phyloP scores from a whole-genome alignment of 2,888 invertebrate genomes.

The Cartodere bifasciata region DNA sequence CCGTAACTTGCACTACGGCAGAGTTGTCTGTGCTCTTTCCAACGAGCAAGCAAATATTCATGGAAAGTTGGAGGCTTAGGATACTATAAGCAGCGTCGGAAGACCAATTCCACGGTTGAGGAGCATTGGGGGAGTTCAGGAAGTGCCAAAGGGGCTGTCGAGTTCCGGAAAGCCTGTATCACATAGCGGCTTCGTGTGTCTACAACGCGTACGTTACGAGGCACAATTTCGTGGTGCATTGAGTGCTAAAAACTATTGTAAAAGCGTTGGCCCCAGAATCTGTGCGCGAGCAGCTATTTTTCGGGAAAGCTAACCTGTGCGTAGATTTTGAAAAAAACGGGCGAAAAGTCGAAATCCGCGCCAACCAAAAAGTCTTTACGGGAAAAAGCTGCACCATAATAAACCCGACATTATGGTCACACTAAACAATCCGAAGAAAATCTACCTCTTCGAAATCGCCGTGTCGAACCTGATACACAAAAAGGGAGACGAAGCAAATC shows the following conservation, averaged over 20 bases:
- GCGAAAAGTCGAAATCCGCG: conserved; percentile 3
- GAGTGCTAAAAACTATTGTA: conserved; percentile 12
- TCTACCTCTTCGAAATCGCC: conserved; percentile 4
- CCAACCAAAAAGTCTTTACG: conserved; percentile 5
- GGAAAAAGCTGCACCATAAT: conserved; percentile 8
- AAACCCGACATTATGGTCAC: conserved; percentile 7
- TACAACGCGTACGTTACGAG: conserved; percentile 13
- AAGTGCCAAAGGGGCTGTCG: conserved; percentile 13
- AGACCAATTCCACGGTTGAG: conserved; percentile 15
- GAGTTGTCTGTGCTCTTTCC: conserved; percentile 10
- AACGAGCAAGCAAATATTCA: conserved; percentile 8
- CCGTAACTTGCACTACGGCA: conserved; percentile 16
- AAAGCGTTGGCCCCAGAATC: conserved; percentile 10
- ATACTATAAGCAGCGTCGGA: conserved; percentile 15
- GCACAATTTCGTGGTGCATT: conserved; percentile 17
- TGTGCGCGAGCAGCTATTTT: conserved; percentile 7
- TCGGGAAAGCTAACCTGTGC: conserved; percentile 7
- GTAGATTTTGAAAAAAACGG: not conserved
- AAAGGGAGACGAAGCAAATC: conserved; percentile 18
- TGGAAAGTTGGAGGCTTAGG: conserved; percentile 12
- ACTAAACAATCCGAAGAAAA: conserved; percentile 2
- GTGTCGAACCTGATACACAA: conserved; percentile 17
- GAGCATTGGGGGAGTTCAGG: conserved; percentile 6
- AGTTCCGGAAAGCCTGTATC: conserved; percentile 14
- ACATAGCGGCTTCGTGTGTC: conserved; percentile 15